Evolutionary conservation across 2,888 invertebrate species (phyloP).

Genomic region (Trachelus troglodyta): DNA sequence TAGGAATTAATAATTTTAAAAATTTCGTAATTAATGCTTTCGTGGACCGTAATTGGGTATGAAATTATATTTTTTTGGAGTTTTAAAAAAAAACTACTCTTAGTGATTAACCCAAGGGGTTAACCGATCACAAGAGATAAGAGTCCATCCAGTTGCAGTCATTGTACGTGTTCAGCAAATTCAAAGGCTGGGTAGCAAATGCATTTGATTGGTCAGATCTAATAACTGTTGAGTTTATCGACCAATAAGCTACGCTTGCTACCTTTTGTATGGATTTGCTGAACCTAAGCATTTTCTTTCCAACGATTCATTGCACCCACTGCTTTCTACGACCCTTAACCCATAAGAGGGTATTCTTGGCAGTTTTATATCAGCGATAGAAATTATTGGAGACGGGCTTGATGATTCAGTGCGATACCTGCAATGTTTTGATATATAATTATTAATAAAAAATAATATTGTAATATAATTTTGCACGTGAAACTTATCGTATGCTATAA

Average conservation of each 20-base stretch:
- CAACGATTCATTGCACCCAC: background rate
- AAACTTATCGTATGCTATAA: background rate
- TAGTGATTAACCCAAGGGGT: background rate
- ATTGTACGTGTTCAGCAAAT: background rate
- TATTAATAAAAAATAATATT: background rate
- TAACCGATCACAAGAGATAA: background rate
- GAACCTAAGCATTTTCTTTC: background rate
- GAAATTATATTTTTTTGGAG: background rate
- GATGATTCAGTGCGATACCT: background rate
- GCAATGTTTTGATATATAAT: background rate
- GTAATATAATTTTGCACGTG: background rate
- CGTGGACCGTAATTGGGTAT: background rate
- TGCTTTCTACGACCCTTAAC: background rate
- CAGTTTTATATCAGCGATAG: background rate
- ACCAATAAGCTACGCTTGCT: background rate
- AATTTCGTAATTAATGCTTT: background rate
- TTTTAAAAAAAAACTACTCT: background rate
- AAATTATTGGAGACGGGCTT: background rate
- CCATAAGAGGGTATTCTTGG: background rate
- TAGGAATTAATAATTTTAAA: background rate
- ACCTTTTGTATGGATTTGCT: background rate
- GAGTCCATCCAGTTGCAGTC: background rate
- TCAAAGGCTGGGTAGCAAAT: background rate
- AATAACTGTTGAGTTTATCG: background rate
- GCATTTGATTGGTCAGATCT: background rate